Conservation (phyloP, 2,888 invertebrate species). For the Cheilosia urbana region DNA sequence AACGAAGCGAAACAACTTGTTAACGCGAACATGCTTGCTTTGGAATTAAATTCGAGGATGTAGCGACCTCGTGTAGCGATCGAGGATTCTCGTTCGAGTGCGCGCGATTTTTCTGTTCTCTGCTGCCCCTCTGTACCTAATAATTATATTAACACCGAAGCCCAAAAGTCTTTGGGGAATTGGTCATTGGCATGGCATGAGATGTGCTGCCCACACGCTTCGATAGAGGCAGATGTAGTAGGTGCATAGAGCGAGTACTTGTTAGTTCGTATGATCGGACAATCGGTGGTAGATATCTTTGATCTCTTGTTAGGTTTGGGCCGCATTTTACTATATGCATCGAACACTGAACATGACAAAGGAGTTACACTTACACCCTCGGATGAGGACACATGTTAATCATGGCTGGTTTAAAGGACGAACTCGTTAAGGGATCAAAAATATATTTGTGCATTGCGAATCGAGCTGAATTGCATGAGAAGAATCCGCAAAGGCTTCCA, state of each 20-base stretch:
- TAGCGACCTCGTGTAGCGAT: conserved; percentile 59
- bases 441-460: conserved; percentile 48
- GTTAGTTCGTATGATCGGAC: conserved; percentile 30
- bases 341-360: conserved; percentile 64
- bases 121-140: conserved; percentile 51
- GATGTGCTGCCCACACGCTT: conserved; percentile 60
- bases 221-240: neutral
- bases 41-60: conserved; percentile 68
- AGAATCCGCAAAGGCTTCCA: conserved; percentile 20
- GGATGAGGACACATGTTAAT: conserved; percentile 34
- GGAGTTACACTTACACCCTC: conserved; percentile 53
- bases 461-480: conserved; percentile 36
- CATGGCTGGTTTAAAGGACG: conserved; percentile 22
- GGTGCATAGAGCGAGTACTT: conserved; percentile 17
- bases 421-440: conserved; percentile 51
- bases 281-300: conserved; percentile 43
- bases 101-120: conserved; percentile 32
- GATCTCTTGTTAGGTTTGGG: conserved; percentile 26
- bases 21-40: conserved; percentile 80
- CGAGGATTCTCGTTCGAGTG: conserved; percentile 53
- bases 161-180: conserved; percentile 57
- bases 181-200: conserved; percentile 64
- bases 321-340: neutral
- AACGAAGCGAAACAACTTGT: conserved; percentile 79
- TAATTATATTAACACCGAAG: conserved; percentile 73